Percentiles rank a stretch among this genome's conserved stretches.
These are phyloP conservation scores for Jaculus jaculus DNA, from an alignment of 2,113 vertebrate species.

Conservation along the genomic window DNA sequence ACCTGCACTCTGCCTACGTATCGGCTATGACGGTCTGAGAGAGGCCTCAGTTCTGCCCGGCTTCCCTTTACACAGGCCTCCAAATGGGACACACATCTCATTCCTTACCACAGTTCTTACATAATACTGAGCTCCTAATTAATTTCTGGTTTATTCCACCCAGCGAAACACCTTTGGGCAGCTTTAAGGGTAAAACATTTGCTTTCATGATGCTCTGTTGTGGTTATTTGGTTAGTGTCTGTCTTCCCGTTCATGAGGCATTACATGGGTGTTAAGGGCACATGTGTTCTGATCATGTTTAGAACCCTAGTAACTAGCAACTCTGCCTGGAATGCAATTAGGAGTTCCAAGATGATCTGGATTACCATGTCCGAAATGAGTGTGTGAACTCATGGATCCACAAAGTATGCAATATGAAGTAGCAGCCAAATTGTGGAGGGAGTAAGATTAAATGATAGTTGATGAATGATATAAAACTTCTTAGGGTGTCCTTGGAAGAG, in stretches of 20 bases:
- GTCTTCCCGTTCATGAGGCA: not conserved
- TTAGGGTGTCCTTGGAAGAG: not conserved
- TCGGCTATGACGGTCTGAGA: not conserved
- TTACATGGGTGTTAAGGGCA: not conserved
- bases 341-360: not conserved
- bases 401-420: not conserved
- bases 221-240: not conserved
- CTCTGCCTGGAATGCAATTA: not conserved
- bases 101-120: not conserved
- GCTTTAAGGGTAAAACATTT: not conserved
- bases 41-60: not conserved
- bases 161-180: not conserved
- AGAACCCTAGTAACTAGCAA: not conserved
- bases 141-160: not conserved
- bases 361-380: not conserved
- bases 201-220: not conserved
- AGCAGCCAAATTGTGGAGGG: not conserved
- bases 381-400: not conserved
- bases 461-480: not conserved
- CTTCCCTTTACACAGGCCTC: not conserved
- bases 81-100: not conserved
- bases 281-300: not conserved
- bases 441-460: not conserved
- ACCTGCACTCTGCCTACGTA: not conserved
- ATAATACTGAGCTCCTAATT: not conserved